A percentile compares a stretch with the other conserved stretches of the same genome.
Conservation (phyloP, 2,797 vertebrate species). For the Poeciliopsis turneri region DNA sequence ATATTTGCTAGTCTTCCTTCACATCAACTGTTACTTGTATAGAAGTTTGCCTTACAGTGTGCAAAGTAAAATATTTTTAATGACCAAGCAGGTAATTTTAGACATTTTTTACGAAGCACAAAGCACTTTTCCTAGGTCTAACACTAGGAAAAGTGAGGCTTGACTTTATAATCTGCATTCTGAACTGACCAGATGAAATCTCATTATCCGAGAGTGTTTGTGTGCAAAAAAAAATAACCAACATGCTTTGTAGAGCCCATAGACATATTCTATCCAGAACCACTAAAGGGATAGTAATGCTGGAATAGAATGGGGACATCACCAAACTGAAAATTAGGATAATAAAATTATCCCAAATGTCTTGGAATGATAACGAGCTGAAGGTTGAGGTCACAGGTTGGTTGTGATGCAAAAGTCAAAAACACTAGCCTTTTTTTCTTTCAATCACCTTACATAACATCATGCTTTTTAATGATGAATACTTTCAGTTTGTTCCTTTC, state of each 20-base stretch:
- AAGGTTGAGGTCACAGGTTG: neutral
- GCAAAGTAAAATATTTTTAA: too few relatives aligned
- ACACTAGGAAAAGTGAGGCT: too few relatives aligned
- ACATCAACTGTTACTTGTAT: neutral
- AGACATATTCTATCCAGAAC: too few relatives aligned
- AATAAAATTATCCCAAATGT: neutral
- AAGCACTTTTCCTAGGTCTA: neutral
- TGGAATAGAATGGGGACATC: neutral
- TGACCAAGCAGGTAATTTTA: neutral
- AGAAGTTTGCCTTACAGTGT: too few relatives aligned
- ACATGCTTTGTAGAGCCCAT: too few relatives aligned
- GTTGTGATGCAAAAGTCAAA: neutral
- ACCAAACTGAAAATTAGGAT: neutral
- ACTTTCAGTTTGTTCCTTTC: constrained; percentile 27
- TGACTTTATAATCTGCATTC: neutral
- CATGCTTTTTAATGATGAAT: neutral
- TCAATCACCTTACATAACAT: neutral
- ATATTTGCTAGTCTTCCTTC: neutral
- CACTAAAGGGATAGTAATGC: neutral
- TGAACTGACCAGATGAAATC: too few relatives aligned
- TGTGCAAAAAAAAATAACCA: too few relatives aligned
- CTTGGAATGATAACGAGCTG: neutral
- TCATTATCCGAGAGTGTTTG: too few relatives aligned
- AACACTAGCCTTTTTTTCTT: neutral
- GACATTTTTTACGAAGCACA: neutral